These are phyloP conservation scores for Crioceris asparagi DNA, from an alignment of 2,888 invertebrate species.

Conservation along the genomic window DNA sequence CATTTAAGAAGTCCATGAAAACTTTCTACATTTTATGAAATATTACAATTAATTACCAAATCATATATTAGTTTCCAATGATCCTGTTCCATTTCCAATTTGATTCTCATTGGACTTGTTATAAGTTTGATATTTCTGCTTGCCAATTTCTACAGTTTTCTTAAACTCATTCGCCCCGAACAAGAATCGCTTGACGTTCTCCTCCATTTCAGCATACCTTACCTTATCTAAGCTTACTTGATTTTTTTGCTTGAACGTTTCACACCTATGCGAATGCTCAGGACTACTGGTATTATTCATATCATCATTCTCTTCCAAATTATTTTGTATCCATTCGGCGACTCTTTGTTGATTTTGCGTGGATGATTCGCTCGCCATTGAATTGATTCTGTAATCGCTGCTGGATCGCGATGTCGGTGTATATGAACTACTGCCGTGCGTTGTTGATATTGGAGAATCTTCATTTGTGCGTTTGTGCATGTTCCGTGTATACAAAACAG, in stretches of 20 bases:
- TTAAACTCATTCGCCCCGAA: slow-evolving; percentile 38
- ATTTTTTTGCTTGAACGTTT: slow-evolving; percentile 19
- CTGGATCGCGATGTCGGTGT: too few relatives aligned
- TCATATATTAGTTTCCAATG: slow-evolving; percentile 31
- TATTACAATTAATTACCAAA: too few relatives aligned
- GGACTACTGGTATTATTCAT: slow-evolving; percentile 36
- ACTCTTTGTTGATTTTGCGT: slow-evolving; percentile 39
- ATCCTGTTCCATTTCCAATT: slow-evolving; percentile 17
- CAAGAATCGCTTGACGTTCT: slow-evolving; percentile 65
- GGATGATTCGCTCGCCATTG: slow-evolving; percentile 23
- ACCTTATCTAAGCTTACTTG: slow-evolving; percentile 34
- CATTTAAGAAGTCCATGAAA: too few relatives aligned
- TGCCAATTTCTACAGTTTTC: slow-evolving; percentile 32
- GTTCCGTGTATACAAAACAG: too few relatives aligned
- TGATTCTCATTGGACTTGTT: slow-evolving; percentile 14
- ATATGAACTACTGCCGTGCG: too few relatives aligned
- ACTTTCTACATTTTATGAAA: too few relatives aligned
- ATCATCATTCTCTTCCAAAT: slow-evolving; percentile 43
- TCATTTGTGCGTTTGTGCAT: too few relatives aligned
- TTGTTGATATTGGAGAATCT: too few relatives aligned
- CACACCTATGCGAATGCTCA: too few relatives aligned
- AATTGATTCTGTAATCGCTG: too few relatives aligned
- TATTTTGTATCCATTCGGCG: slow-evolving; percentile 68
- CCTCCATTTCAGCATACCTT: slow-evolving; percentile 59
- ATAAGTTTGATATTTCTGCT: slow-evolving; percentile 29